phyloP scores from a whole-genome alignment of 2,888 invertebrate species.

The Bellardia pandia region DNA sequence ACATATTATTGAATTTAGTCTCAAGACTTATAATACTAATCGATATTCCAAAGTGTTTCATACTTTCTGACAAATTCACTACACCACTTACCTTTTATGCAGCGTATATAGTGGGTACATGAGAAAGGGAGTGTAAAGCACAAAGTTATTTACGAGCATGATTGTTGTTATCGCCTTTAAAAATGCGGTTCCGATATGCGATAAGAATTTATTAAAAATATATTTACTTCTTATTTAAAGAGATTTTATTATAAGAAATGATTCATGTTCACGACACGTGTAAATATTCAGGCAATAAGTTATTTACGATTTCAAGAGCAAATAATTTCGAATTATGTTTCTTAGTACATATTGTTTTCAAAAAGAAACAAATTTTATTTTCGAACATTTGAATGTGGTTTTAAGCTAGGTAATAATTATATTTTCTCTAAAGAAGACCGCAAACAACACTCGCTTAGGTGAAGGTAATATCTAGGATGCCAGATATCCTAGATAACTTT shows the following conservation, averaged over 20 bases:
- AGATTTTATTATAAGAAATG: conserved; percentile 35
- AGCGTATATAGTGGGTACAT: not conserved
- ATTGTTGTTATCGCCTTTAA: conserved; percentile 32
- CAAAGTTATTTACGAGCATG: conserved; percentile 23
- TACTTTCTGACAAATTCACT: not conserved
- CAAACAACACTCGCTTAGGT: too few relatives aligned
- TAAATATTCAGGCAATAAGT: not conserved
- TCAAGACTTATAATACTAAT: too few relatives aligned
- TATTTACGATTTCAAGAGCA: not conserved
- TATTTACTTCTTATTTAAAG: conserved; percentile 22
- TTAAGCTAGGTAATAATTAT: not conserved
- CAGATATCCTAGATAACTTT: too few relatives aligned
- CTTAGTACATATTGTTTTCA: too few relatives aligned
- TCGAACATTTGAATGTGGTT: not conserved
- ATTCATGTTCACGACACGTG: conserved; percentile 44
- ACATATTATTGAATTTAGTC: too few relatives aligned
- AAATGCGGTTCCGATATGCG: conserved; percentile 61
- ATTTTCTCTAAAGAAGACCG: too few relatives aligned
- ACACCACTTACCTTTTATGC: not conserved
- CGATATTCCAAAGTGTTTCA: not conserved
- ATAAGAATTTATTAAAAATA: conserved; percentile 45
- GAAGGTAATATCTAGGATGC: too few relatives aligned
- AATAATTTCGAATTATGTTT: not conserved
- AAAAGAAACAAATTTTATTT: not conserved
- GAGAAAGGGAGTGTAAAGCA: not conserved